Evolutionary conservation across 2,888 invertebrate genomes (phyloP).

Genomic region (Copidosoma aretas): DNA sequence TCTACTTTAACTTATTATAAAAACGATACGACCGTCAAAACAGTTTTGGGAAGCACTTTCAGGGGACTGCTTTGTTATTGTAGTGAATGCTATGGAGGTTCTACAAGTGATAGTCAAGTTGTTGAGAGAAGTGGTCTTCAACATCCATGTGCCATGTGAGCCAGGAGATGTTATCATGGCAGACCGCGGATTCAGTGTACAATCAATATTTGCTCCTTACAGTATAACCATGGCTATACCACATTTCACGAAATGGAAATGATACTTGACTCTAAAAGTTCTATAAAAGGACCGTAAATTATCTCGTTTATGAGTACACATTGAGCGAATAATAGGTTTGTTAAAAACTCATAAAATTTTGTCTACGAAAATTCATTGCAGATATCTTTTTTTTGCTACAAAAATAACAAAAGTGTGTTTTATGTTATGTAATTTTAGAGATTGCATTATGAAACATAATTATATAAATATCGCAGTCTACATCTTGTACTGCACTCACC

Average conservation of each 20-base stretch:
- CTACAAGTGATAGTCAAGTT: conserved; percentile 1
- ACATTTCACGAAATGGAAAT: neutral
- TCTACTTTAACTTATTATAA: neutral
- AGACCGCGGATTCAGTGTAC: neutral
- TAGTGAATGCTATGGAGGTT: conserved; percentile 2
- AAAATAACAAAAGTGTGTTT: conserved; percentile 6
- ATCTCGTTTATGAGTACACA: neutral
- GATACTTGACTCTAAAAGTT: neutral
- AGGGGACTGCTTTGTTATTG: neutral
- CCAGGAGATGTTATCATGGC: neutral
- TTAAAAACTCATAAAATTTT: conserved; percentile 12
- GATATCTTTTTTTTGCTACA: neutral
- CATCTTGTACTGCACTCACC: neutral
- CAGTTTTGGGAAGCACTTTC: neutral
- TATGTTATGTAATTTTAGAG: conserved; percentile 9
- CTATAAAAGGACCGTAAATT: neutral
- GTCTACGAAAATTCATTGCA: neutral
- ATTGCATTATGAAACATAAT: conserved; percentile 7
- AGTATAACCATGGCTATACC: neutral
- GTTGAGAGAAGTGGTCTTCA: conserved; percentile 7
- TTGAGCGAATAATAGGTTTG: neutral
- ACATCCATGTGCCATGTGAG: neutral
- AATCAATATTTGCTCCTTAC: neutral
- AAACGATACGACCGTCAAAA: neutral
- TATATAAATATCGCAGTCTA: neutral